Base-by-base conservation (phyloP, 2,113 vertebrate species). In the Synchiropus splendidus region DNA sequence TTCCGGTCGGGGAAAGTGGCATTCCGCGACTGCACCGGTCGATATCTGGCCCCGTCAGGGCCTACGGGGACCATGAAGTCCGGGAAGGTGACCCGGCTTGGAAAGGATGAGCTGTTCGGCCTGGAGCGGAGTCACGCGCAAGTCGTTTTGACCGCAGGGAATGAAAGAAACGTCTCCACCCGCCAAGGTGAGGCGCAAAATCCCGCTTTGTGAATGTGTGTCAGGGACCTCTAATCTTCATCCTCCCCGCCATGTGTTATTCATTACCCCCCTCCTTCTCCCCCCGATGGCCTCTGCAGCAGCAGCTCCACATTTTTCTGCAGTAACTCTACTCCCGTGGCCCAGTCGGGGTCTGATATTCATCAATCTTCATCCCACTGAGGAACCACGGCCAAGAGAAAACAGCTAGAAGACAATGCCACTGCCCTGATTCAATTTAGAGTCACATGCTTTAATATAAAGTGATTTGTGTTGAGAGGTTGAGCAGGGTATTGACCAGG, bases 71-170 rank as follows among this genome's bases (percentile, higher is more conserved):
- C 90, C 2, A 84, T 97, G 75, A 96, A 89, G 77, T 87, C 85
- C 1, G 92, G 92, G 39, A 95, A 84, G 63, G 85, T 78, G 75
- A 62, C 72, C 64, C 87, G 87, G 45, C 86, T 83, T 12, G 92
- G 90, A 51, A 93, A 97, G 78, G 94, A 97, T 18, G 94, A 98
- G 70, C 86, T 94, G 56, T 95, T 97, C 36, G 89, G 88, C n/a
- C 79, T 97, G 44, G 92, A 94, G 70, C 89, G 92, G 71, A 97
- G 94, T 86, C 90, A 89, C 77, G 90, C 92, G 8, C 94, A 96
- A 74, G 90, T 97, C 18, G 90, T 92, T 55, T 85, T 97, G 39
- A 85, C 86, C 10, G 92, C 92, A 2, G 88, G 86, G 50, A 97
- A 97, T 75, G 91, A 91, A 31, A 83, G 88, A 31, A 94, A 97